Evolutionary conservation across 2,113 vertebrate species (phyloP), one percentile per base, ranked within the genome.

Genomic region (Thunnus maccoyii): DNA sequence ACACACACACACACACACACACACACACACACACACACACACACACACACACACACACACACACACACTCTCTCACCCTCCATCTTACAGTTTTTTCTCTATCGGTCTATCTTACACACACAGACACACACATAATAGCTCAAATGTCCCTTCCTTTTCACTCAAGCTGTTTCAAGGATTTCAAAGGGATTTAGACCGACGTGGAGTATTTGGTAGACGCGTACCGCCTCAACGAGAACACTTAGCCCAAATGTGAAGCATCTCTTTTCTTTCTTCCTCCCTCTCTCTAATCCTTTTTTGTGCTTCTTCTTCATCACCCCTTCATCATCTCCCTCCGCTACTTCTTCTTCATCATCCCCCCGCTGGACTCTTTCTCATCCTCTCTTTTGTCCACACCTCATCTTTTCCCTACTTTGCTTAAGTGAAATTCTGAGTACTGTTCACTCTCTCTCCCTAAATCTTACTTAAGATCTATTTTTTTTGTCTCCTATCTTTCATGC

Each of bases 181-280:
- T 88, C 78, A 60, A 52, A 84, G 81, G 65, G 77, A 80, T 86
- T 88, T 66, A 64, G 86, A 88, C 77, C 22, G 46, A 77, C 81
- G 50, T 15, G 71, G 57, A 84, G 78, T 51, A 66, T 85, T 88
- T 80, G 65, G 71, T 44, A 41, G 67, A 55, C 66, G 73, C 60
- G 77, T 41, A 16, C 78, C 15, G 65, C 52, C 11, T 87, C 80
- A 78, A 61, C 55, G n/a, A 83, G 80, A 78, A 48, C 57, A 89
- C 81, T 76, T 86, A 79, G 41, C 22, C 20, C 18, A 77, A 65
- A 73, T 76, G 58, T 78, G 66, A 76, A 76, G 78, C 27, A 54
- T 58, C 57, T 71, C 60, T 78, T 2, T 65, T 70, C 67, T 55
- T 20, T 61, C 50, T 46, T 66, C 47, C 41, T 27, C 14, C 10